Conservation (phyloP, 2,888 invertebrate genomes). For the Sarcophaga subvicina region DNA sequence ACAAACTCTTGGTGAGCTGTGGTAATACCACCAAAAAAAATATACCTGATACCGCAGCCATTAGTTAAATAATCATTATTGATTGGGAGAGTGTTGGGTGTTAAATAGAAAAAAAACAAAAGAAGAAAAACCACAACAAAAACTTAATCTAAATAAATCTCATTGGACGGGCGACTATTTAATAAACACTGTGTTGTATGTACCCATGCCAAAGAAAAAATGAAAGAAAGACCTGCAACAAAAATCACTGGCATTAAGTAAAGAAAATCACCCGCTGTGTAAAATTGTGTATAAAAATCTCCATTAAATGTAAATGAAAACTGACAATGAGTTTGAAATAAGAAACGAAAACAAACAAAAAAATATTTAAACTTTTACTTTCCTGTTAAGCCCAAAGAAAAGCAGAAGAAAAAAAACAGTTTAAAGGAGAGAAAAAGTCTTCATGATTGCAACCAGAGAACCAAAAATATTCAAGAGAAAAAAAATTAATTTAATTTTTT, state of each 20-base stretch:
- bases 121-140: neutral
- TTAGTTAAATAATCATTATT: conserved; percentile 59
- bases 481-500: conserved; percentile 61
- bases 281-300: conserved; percentile 37
- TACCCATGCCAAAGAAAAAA: conserved; percentile 11
- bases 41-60: conserved; percentile 11
- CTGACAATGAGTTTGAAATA: conserved; percentile 45
- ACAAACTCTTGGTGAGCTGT: conserved; percentile 27
- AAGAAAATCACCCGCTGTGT: conserved; percentile 60
- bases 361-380: conserved; percentile 61
- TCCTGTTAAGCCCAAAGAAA: conserved; percentile 26
- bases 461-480: neutral
- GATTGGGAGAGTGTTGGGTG: conserved; percentile 49
- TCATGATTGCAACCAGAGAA: neutral
- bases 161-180: neutral
- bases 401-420: neutral
- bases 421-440: neutral
- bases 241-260: neutral
- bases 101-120: conserved; percentile 1
- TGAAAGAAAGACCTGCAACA: neutral
- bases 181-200: conserved; percentile 27
- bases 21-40: conserved; percentile 14
- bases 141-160: conserved; percentile 45
- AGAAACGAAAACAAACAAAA: neutral
- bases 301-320: conserved; percentile 18